Conservation (phyloP, 2,113 vertebrate species). For the Rhadina sibilatrix region DNA sequence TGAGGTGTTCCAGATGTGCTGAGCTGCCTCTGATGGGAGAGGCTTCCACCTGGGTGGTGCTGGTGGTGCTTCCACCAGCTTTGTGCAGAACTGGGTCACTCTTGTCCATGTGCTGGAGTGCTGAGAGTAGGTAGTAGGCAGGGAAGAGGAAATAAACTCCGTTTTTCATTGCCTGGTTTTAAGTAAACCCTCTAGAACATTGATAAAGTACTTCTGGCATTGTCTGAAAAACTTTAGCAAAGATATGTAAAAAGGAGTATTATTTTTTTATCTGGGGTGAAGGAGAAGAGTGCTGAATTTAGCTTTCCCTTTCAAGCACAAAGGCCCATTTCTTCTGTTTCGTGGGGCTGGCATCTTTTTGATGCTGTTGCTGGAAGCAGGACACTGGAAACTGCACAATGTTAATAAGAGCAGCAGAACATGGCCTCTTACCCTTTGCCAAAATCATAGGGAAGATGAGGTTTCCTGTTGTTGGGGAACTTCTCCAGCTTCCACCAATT, state of each 20-base stretch:
- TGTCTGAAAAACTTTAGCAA: background rate
- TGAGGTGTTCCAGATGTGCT: background rate
- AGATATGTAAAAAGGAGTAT: background rate
- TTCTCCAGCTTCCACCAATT: conserved; percentile 1
- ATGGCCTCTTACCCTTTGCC: background rate
- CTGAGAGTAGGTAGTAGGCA: background rate
- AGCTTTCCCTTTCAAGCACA: background rate
- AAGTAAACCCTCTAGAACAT: background rate
- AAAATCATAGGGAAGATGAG: background rate
- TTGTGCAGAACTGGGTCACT: background rate
- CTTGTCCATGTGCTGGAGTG: background rate
- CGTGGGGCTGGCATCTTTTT: background rate
- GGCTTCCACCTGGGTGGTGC: background rate
- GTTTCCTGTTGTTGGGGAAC: background rate
- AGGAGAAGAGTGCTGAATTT: conserved; percentile 7
- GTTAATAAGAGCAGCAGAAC: background rate
- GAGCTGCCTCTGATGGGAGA: background rate
- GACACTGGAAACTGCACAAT: background rate
- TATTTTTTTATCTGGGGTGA: background rate
- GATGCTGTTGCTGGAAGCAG: background rate
- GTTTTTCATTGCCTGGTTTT: background rate
- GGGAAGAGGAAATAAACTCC: background rate
- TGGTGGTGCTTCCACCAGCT: too few species aligned
- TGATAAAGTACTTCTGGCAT: background rate
- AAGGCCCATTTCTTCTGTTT: background rate